phyloP scores from a whole-genome alignment of 2,113 vertebrate genomes.

The Hydropotes inermis region DNA sequence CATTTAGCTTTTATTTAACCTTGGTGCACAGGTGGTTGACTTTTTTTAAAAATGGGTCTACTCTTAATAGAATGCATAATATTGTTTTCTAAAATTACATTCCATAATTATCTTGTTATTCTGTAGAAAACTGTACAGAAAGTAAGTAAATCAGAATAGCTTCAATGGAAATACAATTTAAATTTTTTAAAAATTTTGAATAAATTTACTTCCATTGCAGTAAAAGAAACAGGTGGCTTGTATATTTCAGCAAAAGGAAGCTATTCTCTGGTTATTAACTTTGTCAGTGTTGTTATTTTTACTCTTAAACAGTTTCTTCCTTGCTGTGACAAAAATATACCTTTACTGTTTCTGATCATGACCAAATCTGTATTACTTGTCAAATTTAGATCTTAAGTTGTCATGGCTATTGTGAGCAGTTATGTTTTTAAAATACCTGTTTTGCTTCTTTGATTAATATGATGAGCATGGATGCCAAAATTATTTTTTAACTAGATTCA shows the following conservation, averaged over 20 bases:
- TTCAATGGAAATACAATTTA: constrained; percentile 38
- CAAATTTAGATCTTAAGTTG: background rate
- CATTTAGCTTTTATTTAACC: constrained; percentile 43
- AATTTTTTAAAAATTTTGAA: background rate
- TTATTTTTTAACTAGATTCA: constrained; percentile 16
- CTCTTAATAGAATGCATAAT: constrained; percentile 23
- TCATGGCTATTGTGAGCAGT: constrained; percentile 34
- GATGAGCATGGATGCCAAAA: constrained; percentile 17
- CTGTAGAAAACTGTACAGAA: constrained; percentile 54
- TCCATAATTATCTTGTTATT: constrained; percentile 17
- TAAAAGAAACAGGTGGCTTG: constrained; percentile 16
- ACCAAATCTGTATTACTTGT: constrained; percentile 16
- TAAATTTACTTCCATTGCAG: constrained; percentile 21
- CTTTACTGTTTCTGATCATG: constrained; percentile 33
- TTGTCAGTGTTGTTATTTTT: constrained; percentile 10
- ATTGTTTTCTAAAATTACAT: constrained; percentile 31
- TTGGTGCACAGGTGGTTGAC: constrained; percentile 1
- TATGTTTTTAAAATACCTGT: constrained; percentile 19
- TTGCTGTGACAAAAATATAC: constrained; percentile 15
- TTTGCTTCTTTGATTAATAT: constrained; percentile 40
- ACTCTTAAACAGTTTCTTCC: constrained; percentile 20
- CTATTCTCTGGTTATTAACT: constrained; percentile 44
- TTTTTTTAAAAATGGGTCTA: background rate
- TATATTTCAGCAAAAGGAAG: constrained; percentile 40
- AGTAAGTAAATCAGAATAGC: constrained; percentile 44